Base-by-base conservation (phyloP, 2,797 vertebrate genomes). In the Phalloptychus januarius region DNA sequence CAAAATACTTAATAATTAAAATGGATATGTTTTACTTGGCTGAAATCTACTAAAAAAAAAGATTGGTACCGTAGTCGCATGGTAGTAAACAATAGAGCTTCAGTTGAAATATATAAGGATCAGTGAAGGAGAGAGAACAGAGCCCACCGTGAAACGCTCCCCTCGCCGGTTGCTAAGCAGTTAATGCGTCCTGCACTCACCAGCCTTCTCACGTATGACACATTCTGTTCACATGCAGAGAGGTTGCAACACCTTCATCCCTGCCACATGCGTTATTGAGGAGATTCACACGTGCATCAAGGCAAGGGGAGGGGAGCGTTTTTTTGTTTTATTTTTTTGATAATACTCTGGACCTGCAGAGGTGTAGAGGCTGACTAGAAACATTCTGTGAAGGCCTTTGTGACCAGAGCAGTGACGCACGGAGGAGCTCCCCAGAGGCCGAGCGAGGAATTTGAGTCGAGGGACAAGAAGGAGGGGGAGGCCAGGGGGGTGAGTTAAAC, bases 391-490 rank as follows among this genome's bases (percentile, higher is more conserved):
- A 85, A 83, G 77, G 74, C 72, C 87, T 91, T 81, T 91, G 87
- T 90, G 87, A 89, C 75, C 83, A 65, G 83, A 85, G 81, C 83
- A 36, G 84, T 91, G 90, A 92, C 88, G 88, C 87, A 89, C 75
- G 76, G 28, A 28, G 76, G 0, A 79, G 84, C 86, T 91, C 84
- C 87, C 91, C 15, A 52, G 85, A 90, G 91, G 89, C 86, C 50
- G 28, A 85, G 90, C 71, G 38, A 90, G 90, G 89, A 92, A 93
- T 91, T 87, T 86, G 89, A 93, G 91, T 88, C 56, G 16, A 84
- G 78, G 80, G 82, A 80, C 63, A 61, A 61, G 77, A 67, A 38
- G 46, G 31, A 6, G 63, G 31, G 23, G 48, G 38, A 8, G 4
- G 45, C 7, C 0, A 5, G 20, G 25, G 15, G 10, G 72, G 69